Conservation (phyloP, 1,140 invertebrate genomes). For the Eurosta solidaginis region DNA sequence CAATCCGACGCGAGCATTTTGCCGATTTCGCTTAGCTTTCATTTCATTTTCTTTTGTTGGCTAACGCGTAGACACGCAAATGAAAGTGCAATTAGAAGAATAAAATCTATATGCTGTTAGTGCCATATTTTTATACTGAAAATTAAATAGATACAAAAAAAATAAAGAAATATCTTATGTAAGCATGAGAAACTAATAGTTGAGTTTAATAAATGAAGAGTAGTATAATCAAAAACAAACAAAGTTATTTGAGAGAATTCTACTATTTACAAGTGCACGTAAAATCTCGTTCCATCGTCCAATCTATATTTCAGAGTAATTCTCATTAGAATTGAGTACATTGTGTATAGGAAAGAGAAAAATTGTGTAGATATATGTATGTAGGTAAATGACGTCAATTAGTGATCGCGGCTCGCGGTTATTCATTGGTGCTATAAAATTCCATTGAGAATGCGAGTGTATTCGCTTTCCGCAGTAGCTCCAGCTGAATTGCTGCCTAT, state of each 20-base stretch:
- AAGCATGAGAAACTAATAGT: no score
- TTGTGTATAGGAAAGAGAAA: no score
- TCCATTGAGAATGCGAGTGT: no score
- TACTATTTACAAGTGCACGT: no score
- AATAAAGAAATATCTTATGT: constrained; percentile 3
- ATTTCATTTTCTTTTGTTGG: neutral
- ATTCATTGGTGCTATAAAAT: no score
- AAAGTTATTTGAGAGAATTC: no score
- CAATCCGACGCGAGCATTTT: neutral
- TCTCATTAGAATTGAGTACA: no score
- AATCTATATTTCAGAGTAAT: no score
- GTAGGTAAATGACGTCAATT: neutral
- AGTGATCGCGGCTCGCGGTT: neutral
- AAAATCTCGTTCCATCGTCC: no score
- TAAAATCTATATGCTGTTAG: neutral
- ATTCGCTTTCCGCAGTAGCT: neutral
- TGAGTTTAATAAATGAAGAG: neutral
- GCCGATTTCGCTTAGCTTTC: neutral
- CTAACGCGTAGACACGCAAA: neutral
- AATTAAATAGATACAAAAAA: no score
- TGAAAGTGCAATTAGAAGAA: neutral
- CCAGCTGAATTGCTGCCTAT: neutral
- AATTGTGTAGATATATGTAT: no score
- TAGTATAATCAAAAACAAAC: neutral
- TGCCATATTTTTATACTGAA: neutral